Evolutionary conservation across 2,797 vertebrate species (phyloP).

Genomic region (Hafferia zeledoni): DNA sequence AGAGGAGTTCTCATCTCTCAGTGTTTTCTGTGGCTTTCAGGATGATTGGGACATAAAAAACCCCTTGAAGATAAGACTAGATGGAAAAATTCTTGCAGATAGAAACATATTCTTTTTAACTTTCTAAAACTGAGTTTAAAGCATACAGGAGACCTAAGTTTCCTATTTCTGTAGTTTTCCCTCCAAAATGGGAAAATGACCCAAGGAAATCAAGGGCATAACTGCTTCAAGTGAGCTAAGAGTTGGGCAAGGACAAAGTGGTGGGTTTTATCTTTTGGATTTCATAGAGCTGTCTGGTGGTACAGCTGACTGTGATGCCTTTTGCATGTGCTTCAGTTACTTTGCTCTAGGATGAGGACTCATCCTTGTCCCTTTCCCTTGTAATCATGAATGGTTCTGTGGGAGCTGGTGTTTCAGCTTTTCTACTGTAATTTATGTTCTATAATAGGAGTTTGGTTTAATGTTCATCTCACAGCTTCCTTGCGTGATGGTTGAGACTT

Average conservation of each 20-base stretch:
- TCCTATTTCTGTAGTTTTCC: neutral
- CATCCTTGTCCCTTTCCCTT: neutral
- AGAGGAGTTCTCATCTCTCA: neutral
- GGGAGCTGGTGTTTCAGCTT: neutral
- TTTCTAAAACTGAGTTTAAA: neutral
- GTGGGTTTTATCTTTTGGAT: neutral
- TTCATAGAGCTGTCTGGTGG: neutral
- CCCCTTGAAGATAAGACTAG: neutral
- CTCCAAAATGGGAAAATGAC: neutral
- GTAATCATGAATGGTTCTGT: neutral
- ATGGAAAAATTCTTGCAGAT: neutral
- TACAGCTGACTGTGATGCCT: neutral
- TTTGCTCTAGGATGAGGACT: neutral
- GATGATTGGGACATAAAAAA: neutral
- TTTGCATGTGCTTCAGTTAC: neutral
- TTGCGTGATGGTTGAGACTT: neutral
- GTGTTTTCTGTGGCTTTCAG: neutral
- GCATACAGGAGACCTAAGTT: neutral
- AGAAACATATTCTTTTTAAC: neutral
- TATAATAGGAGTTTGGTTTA: neutral
- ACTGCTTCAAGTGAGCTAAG: neutral
- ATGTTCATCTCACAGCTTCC: neutral
- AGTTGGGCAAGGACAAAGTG: neutral
- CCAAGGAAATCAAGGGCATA: neutral
- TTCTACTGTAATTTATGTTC: neutral